Evolutionary conservation across 64 coral and sea anemone species (phyloP).

Genomic region (Montipora sp.): DNA sequence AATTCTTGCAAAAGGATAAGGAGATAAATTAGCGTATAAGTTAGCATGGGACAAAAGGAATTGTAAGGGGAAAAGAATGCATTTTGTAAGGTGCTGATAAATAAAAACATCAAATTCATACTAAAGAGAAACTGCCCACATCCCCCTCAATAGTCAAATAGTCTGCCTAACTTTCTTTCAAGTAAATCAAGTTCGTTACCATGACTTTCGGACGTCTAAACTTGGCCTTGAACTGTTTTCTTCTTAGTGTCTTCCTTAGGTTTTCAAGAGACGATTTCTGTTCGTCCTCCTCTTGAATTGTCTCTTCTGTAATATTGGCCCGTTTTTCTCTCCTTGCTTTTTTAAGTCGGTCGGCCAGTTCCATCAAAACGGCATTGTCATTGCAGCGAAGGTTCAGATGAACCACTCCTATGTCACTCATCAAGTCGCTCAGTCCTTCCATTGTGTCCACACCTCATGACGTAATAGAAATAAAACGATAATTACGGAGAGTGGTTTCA

Average conservation of each 20-base stretch:
- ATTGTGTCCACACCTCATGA: slow-evolving; percentile 31
- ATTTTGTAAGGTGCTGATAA: too few species aligned
- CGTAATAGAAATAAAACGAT: too few species aligned
- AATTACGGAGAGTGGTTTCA: too few species aligned
- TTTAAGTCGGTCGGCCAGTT: slow-evolving; percentile 26
- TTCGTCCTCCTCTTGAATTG: not conserved
- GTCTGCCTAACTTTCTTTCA: too few species aligned
- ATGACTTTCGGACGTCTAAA: slow-evolving; percentile 13
- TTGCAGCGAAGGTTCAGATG: slow-evolving; percentile 8
- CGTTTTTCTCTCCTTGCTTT: not conserved
- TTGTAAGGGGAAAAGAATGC: too few species aligned
- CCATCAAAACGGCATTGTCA: slow-evolving; percentile 52
- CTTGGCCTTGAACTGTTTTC: slow-evolving; percentile 33
- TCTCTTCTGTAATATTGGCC: not conserved
- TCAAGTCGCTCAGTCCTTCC: slow-evolving; percentile 21
- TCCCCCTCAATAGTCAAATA: too few species aligned
- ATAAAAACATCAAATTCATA: too few species aligned
- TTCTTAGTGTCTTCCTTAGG: not conserved
- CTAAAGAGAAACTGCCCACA: too few species aligned
- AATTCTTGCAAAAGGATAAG: too few species aligned
- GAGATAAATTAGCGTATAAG: too few species aligned
- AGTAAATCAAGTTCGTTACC: not conserved
- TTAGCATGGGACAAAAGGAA: too few species aligned
- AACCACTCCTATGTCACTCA: slow-evolving; percentile 39
- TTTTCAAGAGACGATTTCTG: not conserved